Conservation (phyloP, 2,888 invertebrate species). For the Serripes groenlandicus region DNA sequence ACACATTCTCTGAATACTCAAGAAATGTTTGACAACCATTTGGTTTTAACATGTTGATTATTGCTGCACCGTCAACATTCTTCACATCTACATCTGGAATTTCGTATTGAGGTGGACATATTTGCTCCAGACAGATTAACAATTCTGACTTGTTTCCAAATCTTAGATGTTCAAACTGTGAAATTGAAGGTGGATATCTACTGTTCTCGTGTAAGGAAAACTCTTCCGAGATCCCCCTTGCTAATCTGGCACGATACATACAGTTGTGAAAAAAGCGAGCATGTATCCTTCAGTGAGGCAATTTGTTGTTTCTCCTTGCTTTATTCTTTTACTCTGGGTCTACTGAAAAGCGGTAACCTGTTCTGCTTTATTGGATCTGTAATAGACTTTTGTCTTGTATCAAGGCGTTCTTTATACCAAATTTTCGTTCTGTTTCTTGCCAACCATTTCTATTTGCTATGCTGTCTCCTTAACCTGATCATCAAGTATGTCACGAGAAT, state of each 20-base stretch:
- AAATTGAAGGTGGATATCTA: conserved; percentile 17
- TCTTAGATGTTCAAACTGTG: background rate
- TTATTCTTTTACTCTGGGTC: background rate
- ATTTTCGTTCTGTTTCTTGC: background rate
- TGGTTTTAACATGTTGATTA: conserved; percentile 54
- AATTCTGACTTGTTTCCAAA: conserved; percentile 29
- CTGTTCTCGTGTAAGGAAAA: background rate
- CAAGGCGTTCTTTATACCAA: background rate
- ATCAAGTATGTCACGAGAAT: conserved; percentile 2
- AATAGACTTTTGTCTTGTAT: background rate
- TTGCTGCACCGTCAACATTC: conserved; percentile 57
- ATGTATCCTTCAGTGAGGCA: background rate
- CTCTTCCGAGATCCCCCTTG: conserved; percentile 28
- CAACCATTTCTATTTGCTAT: background rate
- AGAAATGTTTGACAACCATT: conserved; percentile 48
- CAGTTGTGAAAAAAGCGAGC: conserved; percentile 27
- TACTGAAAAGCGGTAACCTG: background rate
- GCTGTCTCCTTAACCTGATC: too few species aligned
- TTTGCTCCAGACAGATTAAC: conserved; percentile 1
- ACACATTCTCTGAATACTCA: conserved; percentile 44
- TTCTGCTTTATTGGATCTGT: background rate
- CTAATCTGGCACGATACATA: conserved; percentile 27
- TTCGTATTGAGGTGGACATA: background rate
- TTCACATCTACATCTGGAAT: conserved; percentile 26
- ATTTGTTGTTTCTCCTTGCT: background rate